phyloP scores from a whole-genome alignment of 2,113 vertebrate species.

The Edolisoma coerulescens region DNA sequence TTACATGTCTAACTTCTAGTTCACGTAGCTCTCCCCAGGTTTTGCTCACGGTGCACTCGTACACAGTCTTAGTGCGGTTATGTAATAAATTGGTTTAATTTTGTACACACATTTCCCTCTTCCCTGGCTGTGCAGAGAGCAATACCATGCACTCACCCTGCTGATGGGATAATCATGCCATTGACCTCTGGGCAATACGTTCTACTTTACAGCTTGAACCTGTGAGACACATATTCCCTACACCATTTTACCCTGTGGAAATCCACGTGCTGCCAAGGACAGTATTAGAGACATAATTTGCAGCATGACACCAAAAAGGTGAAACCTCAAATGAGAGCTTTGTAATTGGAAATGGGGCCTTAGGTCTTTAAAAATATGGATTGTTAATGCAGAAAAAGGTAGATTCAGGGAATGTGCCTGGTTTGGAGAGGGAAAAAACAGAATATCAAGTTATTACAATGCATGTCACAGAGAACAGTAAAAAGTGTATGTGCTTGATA shows the following conservation, averaged over 20 bases:
- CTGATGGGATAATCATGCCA: background rate
- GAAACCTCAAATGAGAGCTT: background rate
- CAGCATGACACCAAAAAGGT: background rate
- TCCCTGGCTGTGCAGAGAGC: background rate
- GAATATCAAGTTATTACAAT: background rate
- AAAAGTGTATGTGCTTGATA: slow-evolving; percentile 12
- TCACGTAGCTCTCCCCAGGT: background rate
- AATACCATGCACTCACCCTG: background rate
- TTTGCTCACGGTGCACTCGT: background rate
- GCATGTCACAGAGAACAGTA: background rate
- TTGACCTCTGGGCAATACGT: background rate
- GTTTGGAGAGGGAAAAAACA: background rate
- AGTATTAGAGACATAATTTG: background rate
- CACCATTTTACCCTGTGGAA: background rate
- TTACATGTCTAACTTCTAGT: background rate
- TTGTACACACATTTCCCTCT: background rate
- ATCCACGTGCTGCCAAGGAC: background rate
- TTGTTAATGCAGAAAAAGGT: background rate
- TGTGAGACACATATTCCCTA: background rate
- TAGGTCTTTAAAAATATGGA: background rate
- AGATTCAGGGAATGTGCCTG: background rate
- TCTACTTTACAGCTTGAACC: background rate
- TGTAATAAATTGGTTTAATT: background rate
- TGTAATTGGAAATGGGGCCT: slow-evolving; percentile 13
- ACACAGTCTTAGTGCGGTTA: background rate